phyloP scores from a whole-genome alignment of 35 echinoderm and acorn worm species.

The Ophiothrix spiculata region DNA sequence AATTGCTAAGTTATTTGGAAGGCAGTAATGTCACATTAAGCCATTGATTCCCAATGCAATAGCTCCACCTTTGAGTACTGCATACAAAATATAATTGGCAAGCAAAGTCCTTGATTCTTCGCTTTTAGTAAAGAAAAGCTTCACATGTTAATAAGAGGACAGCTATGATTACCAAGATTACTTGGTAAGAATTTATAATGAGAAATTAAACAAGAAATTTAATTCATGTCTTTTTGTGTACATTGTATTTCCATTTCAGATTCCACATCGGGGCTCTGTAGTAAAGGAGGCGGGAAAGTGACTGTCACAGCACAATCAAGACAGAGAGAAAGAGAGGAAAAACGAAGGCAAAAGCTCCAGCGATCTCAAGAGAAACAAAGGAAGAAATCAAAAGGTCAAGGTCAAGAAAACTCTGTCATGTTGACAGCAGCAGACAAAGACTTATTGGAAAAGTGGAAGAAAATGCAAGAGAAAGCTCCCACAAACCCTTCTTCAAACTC shows the following conservation, averaged over 20 bases:
- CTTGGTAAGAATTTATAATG: no score
- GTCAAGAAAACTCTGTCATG: conserved; percentile 38
- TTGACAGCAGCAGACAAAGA: conserved; percentile 76
- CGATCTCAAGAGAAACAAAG: conserved; percentile 75
- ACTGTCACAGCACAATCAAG: conserved; percentile 64
- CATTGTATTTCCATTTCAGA: conserved; percentile 32
- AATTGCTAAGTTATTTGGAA: no score
- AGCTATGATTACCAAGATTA: no score
- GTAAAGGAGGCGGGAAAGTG: conserved; percentile 64
- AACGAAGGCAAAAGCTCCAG: conserved; percentile 61
- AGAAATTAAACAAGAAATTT: no score
- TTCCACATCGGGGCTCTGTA: conserved; percentile 24
- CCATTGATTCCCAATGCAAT: no score
- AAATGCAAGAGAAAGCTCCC: conserved; percentile 42
- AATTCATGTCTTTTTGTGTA: no score
- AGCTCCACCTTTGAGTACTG: no score
- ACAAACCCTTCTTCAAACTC: neutral
- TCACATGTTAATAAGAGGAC: no score
- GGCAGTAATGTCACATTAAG: no score
- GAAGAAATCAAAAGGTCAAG: conserved; percentile 55
- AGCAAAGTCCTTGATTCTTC: no score
- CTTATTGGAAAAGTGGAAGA: conserved; percentile 89
- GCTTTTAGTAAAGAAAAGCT: no score
- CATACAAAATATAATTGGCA: no score
- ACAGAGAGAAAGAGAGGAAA: conserved; percentile 92